Evolutionary conservation across 92 coral and sea anemone species (phyloP), one percentile per base, ranked within the genome.

Genomic region (Muricea muricata): DNA sequence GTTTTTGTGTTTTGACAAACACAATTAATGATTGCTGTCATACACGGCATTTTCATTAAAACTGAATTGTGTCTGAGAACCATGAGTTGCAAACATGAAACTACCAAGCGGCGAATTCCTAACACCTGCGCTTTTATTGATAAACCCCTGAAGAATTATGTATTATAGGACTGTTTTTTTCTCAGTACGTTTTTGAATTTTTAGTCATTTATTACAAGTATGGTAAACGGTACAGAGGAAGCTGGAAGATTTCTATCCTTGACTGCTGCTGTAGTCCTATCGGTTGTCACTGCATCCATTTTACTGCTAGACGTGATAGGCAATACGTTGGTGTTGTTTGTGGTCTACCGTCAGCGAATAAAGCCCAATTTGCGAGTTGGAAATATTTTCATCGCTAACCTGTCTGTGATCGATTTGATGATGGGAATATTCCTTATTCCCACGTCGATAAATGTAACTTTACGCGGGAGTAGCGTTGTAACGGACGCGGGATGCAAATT

Each of bases 331-430:
- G 97, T 93, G 34, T 91, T 96, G 17, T 25, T 85, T n/a, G 98
- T 96, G 35, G 89, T 93, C 9, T 92, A 86, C 73, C 96, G 94
- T 25, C 96, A 91, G 76, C 85, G 96, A 45, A 88, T 66, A 57
- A 94, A 93, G 40, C 76, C 92, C 6, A 91, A 84, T 11, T 79
- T 90, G 23, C 94, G 94, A 21, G 98, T 93, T 6, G 92, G 96
- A 39, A 93, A 96, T 84, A 84, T 92, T 69, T 87, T 96, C 82
- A 67, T 96, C 45, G 96, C 96, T 0, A 96, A 92, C 80, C 89
- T 96, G 1, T 97, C 98, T 5, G 88, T 96, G 35, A 92, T 96
- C 58, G 97, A 96, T 54, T 41, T 96, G 39, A 63, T 86, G 0
- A 73, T 96, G 21, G 97, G 96, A 4, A 37, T 92, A 31, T 75